Conservation (phyloP, 1,140 invertebrate genomes). For the Zaprionus nigranus region DNA sequence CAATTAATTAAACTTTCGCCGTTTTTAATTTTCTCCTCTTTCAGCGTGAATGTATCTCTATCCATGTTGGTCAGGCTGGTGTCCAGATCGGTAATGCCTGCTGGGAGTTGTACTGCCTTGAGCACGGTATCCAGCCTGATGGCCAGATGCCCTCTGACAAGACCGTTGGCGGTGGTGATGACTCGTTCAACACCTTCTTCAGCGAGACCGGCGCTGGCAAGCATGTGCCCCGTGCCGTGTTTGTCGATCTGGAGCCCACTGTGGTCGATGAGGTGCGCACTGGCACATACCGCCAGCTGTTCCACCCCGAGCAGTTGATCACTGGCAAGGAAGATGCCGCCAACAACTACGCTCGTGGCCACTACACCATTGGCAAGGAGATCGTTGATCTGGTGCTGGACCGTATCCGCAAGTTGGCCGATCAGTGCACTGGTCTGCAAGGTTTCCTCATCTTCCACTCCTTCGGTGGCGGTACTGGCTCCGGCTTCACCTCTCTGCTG, state of each 20-base stretch:
- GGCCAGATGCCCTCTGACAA: constrained; percentile 91
- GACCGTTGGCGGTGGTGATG: constrained; percentile 88
- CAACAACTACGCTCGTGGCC: constrained; percentile 95
- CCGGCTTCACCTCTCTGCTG: constrained; percentile 93
- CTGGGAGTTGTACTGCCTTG: constrained; percentile 87
- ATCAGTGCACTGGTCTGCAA: constrained; percentile 94
- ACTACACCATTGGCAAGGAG: constrained; percentile 96
- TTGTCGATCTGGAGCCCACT: constrained; percentile 95
- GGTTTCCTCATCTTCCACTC: constrained; percentile 96
- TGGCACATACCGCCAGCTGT: constrained; percentile 93
- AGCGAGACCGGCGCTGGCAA: constrained; percentile 95
- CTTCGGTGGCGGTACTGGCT: constrained; percentile 95
- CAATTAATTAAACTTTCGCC: constrained; percentile 22
- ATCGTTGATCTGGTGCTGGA: constrained; percentile 93
- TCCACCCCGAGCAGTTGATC: constrained; percentile 94
- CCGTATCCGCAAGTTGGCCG: constrained; percentile 91
- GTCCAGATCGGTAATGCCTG: constrained; percentile 91
- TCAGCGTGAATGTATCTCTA: constrained; percentile 86
- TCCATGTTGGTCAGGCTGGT: constrained; percentile 88
- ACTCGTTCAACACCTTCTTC: constrained; percentile 94
- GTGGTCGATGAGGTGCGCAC: constrained; percentile 94
- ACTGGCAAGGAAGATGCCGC: constrained; percentile 95
- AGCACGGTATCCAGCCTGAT: constrained; percentile 93
- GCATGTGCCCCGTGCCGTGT: constrained; percentile 93
- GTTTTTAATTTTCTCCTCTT: neutral